Percentiles rank a stretch among this genome's conserved stretches.
Evolutionary conservation across 2,113 vertebrate species (phyloP).

Genomic region (Cynopterus brachyotis): DNA sequence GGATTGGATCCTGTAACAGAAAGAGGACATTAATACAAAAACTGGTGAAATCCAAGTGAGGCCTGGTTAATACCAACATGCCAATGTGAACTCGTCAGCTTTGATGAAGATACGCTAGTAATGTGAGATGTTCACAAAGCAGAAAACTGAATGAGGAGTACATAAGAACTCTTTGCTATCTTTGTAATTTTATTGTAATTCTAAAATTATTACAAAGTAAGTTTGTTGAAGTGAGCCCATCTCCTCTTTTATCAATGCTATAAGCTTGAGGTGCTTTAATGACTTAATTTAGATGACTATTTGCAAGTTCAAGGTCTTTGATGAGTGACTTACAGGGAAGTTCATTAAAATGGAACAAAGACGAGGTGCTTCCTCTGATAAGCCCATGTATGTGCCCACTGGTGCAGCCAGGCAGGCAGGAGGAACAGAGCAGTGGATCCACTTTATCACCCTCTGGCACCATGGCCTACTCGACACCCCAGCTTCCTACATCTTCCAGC

Average conservation of each 20-base stretch:
- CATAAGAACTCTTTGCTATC: background rate
- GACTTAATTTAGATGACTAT: background rate
- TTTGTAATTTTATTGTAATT: background rate
- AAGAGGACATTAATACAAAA: background rate
- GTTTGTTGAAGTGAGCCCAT: background rate
- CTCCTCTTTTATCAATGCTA: background rate
- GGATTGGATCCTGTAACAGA: background rate
- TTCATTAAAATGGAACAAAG: background rate
- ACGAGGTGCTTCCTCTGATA: background rate
- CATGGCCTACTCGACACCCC: background rate
- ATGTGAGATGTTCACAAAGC: background rate
- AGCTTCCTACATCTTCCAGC: background rate
- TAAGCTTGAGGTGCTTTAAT: background rate
- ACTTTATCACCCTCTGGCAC: background rate
- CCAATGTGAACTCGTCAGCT: background rate
- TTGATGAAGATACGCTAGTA: background rate
- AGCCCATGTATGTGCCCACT: accelerated
- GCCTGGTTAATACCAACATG: background rate
- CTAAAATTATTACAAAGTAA: background rate
- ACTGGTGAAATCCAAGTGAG: background rate
- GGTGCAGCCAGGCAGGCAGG: background rate
- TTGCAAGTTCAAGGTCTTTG: background rate
- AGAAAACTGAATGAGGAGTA: background rate
- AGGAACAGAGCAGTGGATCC: background rate
- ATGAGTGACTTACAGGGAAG: background rate